Evolutionary conservation across 1,140 invertebrate species (phyloP), one percentile per base, ranked within the genome.

Genomic region (Zaprionus nigranus): DNA sequence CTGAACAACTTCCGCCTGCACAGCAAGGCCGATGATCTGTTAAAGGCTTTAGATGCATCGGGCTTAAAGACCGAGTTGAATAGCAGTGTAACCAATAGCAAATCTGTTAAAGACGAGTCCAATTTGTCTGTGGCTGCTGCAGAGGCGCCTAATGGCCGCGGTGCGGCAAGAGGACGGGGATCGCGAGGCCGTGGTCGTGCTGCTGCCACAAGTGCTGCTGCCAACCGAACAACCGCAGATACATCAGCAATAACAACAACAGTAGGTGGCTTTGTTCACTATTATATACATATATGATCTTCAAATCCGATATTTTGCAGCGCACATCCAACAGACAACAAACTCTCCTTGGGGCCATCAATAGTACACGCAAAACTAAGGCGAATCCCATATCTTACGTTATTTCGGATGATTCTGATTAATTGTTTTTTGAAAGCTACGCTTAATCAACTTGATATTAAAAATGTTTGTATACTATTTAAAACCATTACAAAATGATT

Each of bases 381-480:
- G 3, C 12, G 5, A 24, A 15, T 34, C 46, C 46, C 46, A 9
- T 75, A 12, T 22, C 67, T 20, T 78, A 74, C 20, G 58, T 60
- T 22, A 60, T 87, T 51, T 78, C 78, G 0, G 83, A 87, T 82
- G 84, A 88, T 69, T 79, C 75, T 7, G 81, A 90, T 57, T 88
- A 46, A n/a, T 46, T 46, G n/a, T 17, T 17, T 3, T 46, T 46
- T 17, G 38, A 40, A 7, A 1, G 2, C 1, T 3, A 46, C n/a
- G 40, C 1, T 46, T 17, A 6, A 40, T 40, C 15, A n/a, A 43
- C 3, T 6, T 13, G 3, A 2, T 49, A 13, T 43, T 46, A 3
- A 17, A 22, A 22, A 22, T 51, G 1, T 20, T 51, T 51, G 1
- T 22, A 4, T 51, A 22, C 20, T 11, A n/a, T 22, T 51, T 22